Percentiles rank a stretch among this genome's conserved stretches.
Conservation (phyloP, 2,113 vertebrate genomes). For the Proteles cristata region DNA sequence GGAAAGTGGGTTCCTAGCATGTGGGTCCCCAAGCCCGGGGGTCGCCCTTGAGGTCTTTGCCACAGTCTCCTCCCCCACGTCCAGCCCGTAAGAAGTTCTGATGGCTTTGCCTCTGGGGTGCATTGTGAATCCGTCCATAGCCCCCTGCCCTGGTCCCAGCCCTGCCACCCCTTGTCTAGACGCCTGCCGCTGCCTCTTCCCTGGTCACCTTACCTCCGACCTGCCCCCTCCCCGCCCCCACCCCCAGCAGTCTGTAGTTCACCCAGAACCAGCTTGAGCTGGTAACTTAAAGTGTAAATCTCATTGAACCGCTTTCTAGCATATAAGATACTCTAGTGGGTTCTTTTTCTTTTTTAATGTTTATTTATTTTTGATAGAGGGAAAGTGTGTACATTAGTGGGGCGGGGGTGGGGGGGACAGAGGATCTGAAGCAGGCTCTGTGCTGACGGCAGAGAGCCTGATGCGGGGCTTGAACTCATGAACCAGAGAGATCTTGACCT, state of each 20-base stretch:
- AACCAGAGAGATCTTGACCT: too few species aligned
- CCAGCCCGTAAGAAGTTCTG: rapidly evolving
- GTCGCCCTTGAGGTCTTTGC: background rate
- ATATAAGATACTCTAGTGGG: background rate
- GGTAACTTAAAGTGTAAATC: background rate
- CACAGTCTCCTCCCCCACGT: rapidly evolving
- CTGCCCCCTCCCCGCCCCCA: too few species aligned
- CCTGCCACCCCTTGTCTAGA: background rate
- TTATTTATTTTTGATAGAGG: too few species aligned
- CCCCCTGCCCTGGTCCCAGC: background rate
- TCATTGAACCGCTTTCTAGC: background rate
- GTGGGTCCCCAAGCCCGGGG: background rate
- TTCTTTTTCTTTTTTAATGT: too few species aligned
- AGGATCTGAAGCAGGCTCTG: too few species aligned
- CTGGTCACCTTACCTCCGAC: too few species aligned
- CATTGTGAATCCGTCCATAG: rapidly evolving
- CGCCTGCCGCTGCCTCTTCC: background rate
- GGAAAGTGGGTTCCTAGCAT: background rate
- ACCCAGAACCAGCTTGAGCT: background rate
- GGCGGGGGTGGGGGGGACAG: too few species aligned
- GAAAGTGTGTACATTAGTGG: too few species aligned
- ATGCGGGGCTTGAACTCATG: too few species aligned
- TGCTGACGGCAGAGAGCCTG: too few species aligned
- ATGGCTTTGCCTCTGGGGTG: background rate
- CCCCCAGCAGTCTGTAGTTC: background rate